These are phyloP conservation scores for Ditula angustiorana DNA, from an alignment of 2,888 invertebrate genomes.

Conservation along the genomic window DNA sequence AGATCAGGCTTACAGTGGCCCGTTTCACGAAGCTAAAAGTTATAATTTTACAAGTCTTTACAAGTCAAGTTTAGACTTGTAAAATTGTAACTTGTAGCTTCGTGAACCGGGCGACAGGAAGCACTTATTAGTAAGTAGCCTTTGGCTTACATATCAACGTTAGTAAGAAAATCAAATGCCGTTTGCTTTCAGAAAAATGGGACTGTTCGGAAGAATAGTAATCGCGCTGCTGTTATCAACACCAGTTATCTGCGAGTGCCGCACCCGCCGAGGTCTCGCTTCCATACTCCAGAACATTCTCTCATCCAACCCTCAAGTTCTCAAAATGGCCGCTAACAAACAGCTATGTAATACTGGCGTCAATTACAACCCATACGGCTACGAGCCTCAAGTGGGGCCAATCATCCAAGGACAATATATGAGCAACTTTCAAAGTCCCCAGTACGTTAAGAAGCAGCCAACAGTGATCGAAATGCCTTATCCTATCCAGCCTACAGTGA, in stretches of 20 bases:
- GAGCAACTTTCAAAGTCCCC: neutral
- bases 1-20: too few relatives aligned
- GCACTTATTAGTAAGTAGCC: too few relatives aligned
- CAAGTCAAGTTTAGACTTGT: too few relatives aligned
- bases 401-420: neutral
- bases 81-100: too few relatives aligned
- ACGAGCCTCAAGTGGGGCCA: neutral
- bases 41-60: too few relatives aligned
- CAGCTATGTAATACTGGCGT: neutral
- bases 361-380: neutral
- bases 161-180: too few relatives aligned
- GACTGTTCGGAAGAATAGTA: neutral
- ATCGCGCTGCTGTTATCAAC: constrained; percentile 9
- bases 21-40: too few relatives aligned
- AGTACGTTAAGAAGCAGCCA: neutral
- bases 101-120: too few relatives aligned
- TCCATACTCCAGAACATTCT: constrained; percentile 23
- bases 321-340: constrained; percentile 11
- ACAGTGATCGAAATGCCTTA: neutral
- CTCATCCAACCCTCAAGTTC: constrained; percentile 23
- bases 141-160: too few relatives aligned
- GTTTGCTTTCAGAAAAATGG: constrained; percentile 7
- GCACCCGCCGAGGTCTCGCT: neutral
- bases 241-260: neutral
- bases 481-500: neutral